Base-by-base conservation (phyloP, 2,888 invertebrate species). In the Ferdinandea cuprea region DNA sequence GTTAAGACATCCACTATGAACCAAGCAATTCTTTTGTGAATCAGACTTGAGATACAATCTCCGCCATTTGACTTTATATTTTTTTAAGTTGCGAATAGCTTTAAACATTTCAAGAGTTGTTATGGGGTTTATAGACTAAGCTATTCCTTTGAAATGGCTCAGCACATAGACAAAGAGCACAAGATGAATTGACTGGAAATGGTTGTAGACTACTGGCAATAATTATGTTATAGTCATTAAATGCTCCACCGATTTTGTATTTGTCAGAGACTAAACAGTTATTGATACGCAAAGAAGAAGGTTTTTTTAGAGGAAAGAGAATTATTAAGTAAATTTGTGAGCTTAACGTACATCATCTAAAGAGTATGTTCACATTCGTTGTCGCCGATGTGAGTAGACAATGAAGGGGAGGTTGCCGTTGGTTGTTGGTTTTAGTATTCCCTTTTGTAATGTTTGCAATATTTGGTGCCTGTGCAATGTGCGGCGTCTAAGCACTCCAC, bases 21-120 rank as follows among this genome's bases (percentile, higher is more conserved):
- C 8, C 48, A 68, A 9, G 46, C 56, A 44, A 68, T 32, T 44
- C 56, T 54, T 68, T 56, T 52, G 1, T 46, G 17, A 25, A 40
- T 9, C 5, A 35, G 3, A 21, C 35, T 65, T 11, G 65, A 48
- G n/a, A 37, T 50, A 65, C 65, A 42, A 25, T 58, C 40, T 17
- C 25, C 2, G 15, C 8, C 42, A 42, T 40, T 21, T 28, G 58
- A 58, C 6, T 58, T 21, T 0, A 21, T n/a, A 37, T 35, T 72
- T 50, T 44, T 35, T 56, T 37, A 42, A 11, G 21, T n/a, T n/a
- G 40, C 25, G 21, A 59, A 59, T 42, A 13, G 9, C 19, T 40
- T 71, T 50, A 4, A 48, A 15, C 8, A 46, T 40, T 59, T 50
- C 19, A 13, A 59, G 19, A 19, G 48, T 9, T 28, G 59, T 32